Conservation (phyloP, 2,113 vertebrate genomes). For the Muscicapa adusta region DNA sequence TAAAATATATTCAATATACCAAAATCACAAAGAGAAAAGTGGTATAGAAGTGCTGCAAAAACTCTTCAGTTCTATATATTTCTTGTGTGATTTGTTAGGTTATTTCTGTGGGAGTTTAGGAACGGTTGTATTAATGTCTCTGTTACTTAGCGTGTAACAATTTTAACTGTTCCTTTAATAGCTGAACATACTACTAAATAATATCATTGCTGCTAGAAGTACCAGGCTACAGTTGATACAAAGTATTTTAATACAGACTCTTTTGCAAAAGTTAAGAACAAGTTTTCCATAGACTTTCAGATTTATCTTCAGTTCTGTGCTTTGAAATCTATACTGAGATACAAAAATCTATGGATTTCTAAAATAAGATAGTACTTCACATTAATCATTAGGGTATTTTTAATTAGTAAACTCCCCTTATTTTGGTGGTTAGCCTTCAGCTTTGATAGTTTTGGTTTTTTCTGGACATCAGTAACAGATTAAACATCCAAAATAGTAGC, state of each 20-base stretch:
- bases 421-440: background rate
- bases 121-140: background rate
- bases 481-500: background rate
- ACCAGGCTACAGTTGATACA: background rate
- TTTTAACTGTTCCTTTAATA: background rate
- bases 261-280: background rate
- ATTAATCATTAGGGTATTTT: background rate
- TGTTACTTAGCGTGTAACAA: background rate
- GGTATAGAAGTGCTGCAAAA: background rate
- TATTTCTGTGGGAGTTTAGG: background rate
- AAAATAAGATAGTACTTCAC: background rate
- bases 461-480: background rate
- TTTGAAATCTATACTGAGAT: background rate
- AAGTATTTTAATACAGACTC: background rate
- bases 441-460: background rate
- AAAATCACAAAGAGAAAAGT: background rate
- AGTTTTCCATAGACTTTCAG: background rate
- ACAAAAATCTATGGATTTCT: background rate
- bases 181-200: background rate
- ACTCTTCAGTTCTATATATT: background rate
- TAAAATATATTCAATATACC: background rate
- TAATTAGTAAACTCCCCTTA: rapidly evolving
- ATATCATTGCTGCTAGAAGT: background rate
- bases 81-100: background rate
- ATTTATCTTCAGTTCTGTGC: background rate